Evolutionary conservation across 2,797 vertebrate species (phyloP).

Genomic region (Alosa sapidissima): DNA sequence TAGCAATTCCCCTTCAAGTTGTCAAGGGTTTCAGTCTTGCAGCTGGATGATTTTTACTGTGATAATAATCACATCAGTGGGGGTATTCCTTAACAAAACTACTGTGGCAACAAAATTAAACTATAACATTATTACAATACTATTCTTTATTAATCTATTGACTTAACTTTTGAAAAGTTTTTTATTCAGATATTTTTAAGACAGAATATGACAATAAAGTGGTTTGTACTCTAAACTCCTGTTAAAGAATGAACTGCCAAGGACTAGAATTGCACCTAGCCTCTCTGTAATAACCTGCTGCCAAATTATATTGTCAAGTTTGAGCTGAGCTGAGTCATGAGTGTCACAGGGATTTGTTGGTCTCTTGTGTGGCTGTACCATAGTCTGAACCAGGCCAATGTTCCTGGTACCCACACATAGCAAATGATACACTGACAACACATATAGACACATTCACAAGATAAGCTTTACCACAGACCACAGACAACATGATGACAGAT

Average conservation of each 20-base stretch:
- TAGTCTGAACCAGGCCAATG: neutral
- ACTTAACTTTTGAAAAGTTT: too few relatives aligned
- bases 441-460: slow-evolving; percentile 32
- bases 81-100: neutral
- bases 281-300: neutral
- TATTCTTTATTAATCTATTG: too few relatives aligned
- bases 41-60: neutral
- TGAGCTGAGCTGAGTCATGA: neutral
- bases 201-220: too few relatives aligned
- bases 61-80: neutral
- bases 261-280: neutral
- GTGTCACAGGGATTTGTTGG: neutral
- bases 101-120: too few relatives aligned
- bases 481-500: slow-evolving; percentile 44
- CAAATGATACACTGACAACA: neutral
- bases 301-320: neutral
- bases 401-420: neutral
- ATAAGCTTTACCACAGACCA: slow-evolving; percentile 25
- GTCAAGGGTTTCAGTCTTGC: neutral
- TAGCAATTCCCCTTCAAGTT: slow-evolving; percentile 24
- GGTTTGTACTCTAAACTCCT: too few relatives aligned
- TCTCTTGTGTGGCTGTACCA: neutral
- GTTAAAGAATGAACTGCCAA: neutral
- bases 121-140: too few relatives aligned
- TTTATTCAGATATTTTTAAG: too few relatives aligned